Evolutionary conservation across 2,113 vertebrate species (phyloP), one percentile per base, ranked within the genome.

Genomic region (Carassius auratus): DNA sequence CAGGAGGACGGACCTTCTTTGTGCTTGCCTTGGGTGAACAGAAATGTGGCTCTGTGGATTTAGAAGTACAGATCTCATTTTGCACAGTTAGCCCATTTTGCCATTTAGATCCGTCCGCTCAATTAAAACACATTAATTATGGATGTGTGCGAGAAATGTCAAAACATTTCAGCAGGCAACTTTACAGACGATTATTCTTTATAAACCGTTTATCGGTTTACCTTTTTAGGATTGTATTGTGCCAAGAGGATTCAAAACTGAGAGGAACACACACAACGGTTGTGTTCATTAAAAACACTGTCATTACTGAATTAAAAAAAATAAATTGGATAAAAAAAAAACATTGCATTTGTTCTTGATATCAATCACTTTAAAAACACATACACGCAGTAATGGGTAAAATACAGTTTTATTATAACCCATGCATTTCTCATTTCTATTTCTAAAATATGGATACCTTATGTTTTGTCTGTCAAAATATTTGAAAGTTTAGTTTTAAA

Each of bases 21-120:
- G 45, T 75, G 79, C 81, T 85, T 83, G 83, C 36, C 57, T 76
- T 68, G 82, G 84, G 66, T 61, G 76, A 77, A 86, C 81, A 78
- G 83, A 81, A n/a, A 76, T 76, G 62, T 79, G 76, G 66, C 83
- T 85, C 48, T n/a, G 83, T 79, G 79, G 81, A 77, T 87, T 81
- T 84, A 36, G 10, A 86, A 38, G 38, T 61, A 64, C 30, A 62
- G 38, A 79, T 62, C 86, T 9, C 7, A 64, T 68, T 87, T 73
- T 52, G 59, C 30, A n/a, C 42, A 75, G 74, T 21, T 52, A 55
- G 38, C 30, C 26, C 33, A 45, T 84, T 85, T 81, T 50, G 76
- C 66, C 74, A 62, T 82, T 82, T 85, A 75, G 23, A 80, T 83
- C 45, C n/a, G 13, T 68, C 26, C 64, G 19, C 45, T 75, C 79